Evolutionary conservation across 1,140 invertebrate species (phyloP).

Genomic region (Drosophila ohnishii): DNA sequence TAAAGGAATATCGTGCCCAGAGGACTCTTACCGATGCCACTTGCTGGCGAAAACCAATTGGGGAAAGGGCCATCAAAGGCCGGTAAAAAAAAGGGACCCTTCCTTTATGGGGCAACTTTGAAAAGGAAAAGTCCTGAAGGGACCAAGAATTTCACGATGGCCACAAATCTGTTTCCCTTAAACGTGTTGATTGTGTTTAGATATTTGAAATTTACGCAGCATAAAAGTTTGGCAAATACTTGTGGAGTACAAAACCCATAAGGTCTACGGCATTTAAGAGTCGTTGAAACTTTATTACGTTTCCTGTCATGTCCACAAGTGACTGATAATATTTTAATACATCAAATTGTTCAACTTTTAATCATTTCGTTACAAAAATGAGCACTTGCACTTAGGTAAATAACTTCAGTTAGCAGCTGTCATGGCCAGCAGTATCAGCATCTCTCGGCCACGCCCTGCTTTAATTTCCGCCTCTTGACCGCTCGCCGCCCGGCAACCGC

Average conservation of each 20-base stretch:
- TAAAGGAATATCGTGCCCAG: conserved; percentile 13
- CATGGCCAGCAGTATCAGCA: conserved; percentile 13
- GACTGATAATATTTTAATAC: conserved; percentile 25
- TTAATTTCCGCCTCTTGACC: conserved; percentile 13
- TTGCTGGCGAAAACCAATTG: conserved; percentile 14
- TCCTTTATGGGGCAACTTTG: conserved; percentile 31
- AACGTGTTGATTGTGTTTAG: conserved; percentile 21
- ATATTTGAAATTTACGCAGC: background rate
- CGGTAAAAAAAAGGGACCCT: conserved; percentile 25
- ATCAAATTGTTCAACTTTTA: conserved; percentile 24
- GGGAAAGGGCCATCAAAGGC: conserved; percentile 20
- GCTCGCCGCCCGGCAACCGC: conserved; percentile 5
- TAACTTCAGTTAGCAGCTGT: conserved; percentile 27
- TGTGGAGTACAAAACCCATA: background rate
- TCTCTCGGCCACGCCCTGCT: conserved; percentile 16
- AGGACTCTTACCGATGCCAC: too few relatives aligned
- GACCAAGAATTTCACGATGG: conserved; percentile 11
- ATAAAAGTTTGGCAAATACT: conserved; percentile 7
- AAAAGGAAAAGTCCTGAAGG: conserved; percentile 18
- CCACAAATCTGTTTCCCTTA: conserved; percentile 22
- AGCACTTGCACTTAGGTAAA: conserved; percentile 20
- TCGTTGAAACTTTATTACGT: conserved; percentile 11
- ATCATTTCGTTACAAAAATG: background rate
- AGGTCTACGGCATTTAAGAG: conserved; percentile 8
- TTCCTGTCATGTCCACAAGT: conserved; percentile 1